Base-by-base conservation (phyloP, 2,888 invertebrate genomes). In the Eustalomyia histrio region DNA sequence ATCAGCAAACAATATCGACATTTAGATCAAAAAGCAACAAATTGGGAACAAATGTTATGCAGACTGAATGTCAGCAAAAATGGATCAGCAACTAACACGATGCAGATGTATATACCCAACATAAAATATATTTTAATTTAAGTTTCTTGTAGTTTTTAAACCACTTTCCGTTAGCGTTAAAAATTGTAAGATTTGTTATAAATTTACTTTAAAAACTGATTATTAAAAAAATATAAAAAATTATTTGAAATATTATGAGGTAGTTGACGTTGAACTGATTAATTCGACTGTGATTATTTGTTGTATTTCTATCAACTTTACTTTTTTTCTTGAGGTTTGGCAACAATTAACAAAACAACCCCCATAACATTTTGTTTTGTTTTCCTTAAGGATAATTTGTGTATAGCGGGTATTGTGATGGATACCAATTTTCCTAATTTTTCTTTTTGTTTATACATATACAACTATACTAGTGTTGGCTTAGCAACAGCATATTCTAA, bases 181-280 rank as follows among this genome's bases (percentile, higher is more conserved):
- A n/a, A n/a, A n/a, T 63, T 50, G 16, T 24, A 16, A 50, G 29
- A 50, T 50, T 50, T 47, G n/a, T 47, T 47, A n/a, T 12, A 39
- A 12, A 39, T 39, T 39, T 39, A 3, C 12, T 39, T 39, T 12
- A 5, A 39, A 39, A 3, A 29, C 29, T 29, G 29, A 29, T 29
- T 39, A 14, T 50, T 69, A 74, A 57, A 68, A 80, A 63, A 71
- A 68, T 72, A 72, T 74, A 74, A 68, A 82, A 82, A 83, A 80
- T 79, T 83, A 83, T 82, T 83, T 84, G 73, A 83, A 78, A 73
- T 83, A 80, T 80, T 18, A 50, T 79, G 82, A 83, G 83, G 79
- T 83, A 82, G 71, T 47, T 74, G 76, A 76, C 64, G 67, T 76
- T 47, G 12, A 61, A 71, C 53, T 78, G 73, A 78, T 74, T 81